Conservation (phyloP, 2,797 vertebrate species). For the Rhabdomys pumilio region DNA sequence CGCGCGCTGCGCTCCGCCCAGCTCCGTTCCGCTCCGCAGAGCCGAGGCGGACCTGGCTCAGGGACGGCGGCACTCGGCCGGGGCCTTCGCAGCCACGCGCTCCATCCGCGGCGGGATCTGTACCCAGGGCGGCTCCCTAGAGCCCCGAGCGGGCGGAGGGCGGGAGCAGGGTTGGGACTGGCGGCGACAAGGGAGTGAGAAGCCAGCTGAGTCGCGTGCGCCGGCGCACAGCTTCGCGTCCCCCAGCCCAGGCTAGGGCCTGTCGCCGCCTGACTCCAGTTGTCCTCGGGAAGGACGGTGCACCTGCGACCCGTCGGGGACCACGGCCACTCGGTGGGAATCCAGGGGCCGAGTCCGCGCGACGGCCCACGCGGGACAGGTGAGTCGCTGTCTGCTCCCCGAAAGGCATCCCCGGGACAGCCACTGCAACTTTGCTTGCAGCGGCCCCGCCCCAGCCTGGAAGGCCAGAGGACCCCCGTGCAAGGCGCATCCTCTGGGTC, state of each 20-base stretch:
- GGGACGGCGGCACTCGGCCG: slow-evolving; percentile 11
- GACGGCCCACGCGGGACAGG: slow-evolving; percentile 73
- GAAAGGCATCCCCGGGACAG: neutral
- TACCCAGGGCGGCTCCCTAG: slow-evolving; percentile 19
- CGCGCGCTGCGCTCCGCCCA: slow-evolving; percentile 79
- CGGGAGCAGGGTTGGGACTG: neutral
- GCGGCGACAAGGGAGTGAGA: neutral
- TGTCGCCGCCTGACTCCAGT: neutral
- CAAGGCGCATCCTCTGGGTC: neutral
- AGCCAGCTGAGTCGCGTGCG: slow-evolving; percentile 50
- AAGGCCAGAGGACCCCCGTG: slow-evolving; percentile 57
- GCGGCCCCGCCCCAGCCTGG: slow-evolving; percentile 63
- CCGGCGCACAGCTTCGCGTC: slow-evolving; percentile 14
- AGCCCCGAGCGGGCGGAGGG: slow-evolving; percentile 61
- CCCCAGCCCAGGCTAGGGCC: slow-evolving; percentile 46
- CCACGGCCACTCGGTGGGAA: slow-evolving; percentile 24
- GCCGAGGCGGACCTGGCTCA: slow-evolving; percentile 64
- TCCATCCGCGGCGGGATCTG: slow-evolving; percentile 8
- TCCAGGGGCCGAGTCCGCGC: neutral
- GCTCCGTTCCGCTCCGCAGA: slow-evolving; percentile 84
- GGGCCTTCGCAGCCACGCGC: slow-evolving; percentile 37
- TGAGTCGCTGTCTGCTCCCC: slow-evolving; percentile 74
- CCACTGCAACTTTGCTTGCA: slow-evolving; percentile 61
- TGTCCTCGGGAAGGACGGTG: slow-evolving; percentile 37
- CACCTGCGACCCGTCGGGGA: slow-evolving; percentile 31